Conservation (phyloP, 2,113 vertebrate genomes). For the Morone chrysops region DNA sequence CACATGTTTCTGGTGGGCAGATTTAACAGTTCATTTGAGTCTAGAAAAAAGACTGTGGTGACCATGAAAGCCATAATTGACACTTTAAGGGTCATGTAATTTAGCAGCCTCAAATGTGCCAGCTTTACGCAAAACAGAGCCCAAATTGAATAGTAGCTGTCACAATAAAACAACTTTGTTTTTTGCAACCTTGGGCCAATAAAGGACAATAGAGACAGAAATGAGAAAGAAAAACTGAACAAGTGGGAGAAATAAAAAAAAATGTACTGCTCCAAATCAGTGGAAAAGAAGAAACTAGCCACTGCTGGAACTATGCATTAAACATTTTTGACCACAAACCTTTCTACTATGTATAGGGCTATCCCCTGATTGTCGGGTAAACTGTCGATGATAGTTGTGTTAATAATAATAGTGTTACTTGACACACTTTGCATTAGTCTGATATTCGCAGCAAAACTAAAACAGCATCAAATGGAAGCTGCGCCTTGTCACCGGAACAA, state of each 20-base stretch:
- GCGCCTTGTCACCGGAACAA: no score
- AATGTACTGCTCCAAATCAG: not conserved
- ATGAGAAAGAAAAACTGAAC: not conserved
- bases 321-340: not conserved
- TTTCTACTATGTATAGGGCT: not conserved
- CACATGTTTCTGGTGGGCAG: not conserved
- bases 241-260: not conserved
- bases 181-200: slow-evolving; percentile 13
- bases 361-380: no score
- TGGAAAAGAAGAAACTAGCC: not conserved
- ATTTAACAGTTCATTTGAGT: slow-evolving; percentile 7
- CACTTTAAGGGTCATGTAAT: not conserved
- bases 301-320: not conserved
- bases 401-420: no score
- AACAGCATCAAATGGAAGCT: no score
- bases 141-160: not conserved
- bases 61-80: not conserved
- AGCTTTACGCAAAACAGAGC: not conserved
- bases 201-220: slow-evolving; percentile 4
- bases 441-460: no score
- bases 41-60: not conserved
- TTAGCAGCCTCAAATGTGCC: not conserved
- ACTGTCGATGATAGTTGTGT: no score
- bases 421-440: no score
- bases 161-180: not conserved